Evolutionary conservation across 2,888 invertebrate species (phyloP).

Genomic region (Zygothrica quintamaculata): DNA sequence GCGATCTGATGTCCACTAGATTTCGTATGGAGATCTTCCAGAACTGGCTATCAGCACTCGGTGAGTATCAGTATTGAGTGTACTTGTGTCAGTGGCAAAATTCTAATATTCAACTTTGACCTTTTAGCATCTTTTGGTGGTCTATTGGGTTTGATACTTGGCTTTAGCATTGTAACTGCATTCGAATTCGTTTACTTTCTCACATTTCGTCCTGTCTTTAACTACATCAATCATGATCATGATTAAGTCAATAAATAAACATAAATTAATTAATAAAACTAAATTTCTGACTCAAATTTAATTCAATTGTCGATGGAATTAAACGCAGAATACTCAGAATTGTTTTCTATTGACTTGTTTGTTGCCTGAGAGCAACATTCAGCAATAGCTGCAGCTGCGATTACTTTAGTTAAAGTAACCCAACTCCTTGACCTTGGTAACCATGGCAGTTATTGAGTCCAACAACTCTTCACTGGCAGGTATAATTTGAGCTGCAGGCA

Average conservation of each 20-base stretch:
- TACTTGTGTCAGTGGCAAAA: background rate
- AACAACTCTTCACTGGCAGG: slow-evolving; percentile 88
- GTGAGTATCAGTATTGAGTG: slow-evolving; percentile 83
- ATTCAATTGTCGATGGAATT: too few species aligned
- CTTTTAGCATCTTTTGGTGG: slow-evolving; percentile 91
- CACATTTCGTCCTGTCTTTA: slow-evolving; percentile 85
- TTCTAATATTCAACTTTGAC: too few species aligned
- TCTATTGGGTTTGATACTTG: slow-evolving; percentile 88
- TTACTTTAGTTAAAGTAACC: slow-evolving; percentile 62
- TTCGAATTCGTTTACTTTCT: slow-evolving; percentile 88
- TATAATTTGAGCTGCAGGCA: slow-evolving; percentile 88
- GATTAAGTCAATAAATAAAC: slow-evolving; percentile 10
- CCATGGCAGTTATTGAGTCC: slow-evolving; percentile 86
- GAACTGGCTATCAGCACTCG: slow-evolving; percentile 89
- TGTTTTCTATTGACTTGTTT: too few species aligned
- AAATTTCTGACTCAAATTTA: background rate
- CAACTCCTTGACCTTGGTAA: slow-evolving; percentile 82
- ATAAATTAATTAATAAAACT: background rate
- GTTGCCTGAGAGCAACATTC: background rate
- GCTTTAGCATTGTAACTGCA: slow-evolving; percentile 89
- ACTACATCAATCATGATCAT: slow-evolving; percentile 78
- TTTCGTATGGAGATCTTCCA: slow-evolving; percentile 88
- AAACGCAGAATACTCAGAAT: too few species aligned
- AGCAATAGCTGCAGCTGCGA: too few species aligned
- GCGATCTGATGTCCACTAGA: slow-evolving; percentile 88